Base-by-base conservation (phyloP, 2,797 vertebrate genomes). In the Allobates femoralis region DNA sequence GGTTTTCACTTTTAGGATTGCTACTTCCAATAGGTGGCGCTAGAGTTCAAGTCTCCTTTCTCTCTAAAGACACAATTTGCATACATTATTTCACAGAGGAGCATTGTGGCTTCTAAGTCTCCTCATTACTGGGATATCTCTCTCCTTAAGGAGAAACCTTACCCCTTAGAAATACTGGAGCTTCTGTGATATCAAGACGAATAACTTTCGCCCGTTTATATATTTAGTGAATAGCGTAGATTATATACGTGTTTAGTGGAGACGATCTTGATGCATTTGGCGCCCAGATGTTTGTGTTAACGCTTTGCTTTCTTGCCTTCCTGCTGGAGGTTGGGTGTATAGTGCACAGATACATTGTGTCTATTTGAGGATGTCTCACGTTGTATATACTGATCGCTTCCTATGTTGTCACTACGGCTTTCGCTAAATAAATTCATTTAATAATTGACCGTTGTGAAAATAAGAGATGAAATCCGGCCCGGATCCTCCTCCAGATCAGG, bases 381-480 rank as follows among this genome's bases (percentile, higher is more conserved):
- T 62, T 73, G 84, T 62, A 69, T 69, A 80, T 18, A 80, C 46
- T 50, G 11, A 51, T 15, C 16, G 53, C 67, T 21, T 23, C 10
- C 51, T 50, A n/a, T 34, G 77, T 62, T 85, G 66, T 85, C 67
- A 46, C 66, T 19, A 58, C 15, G 76, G 37, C 23, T 80, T 74
- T 80, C 10, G 32, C 79, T 73, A 85, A 85, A 58, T 73, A 73
- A 80, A 79, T 85, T 53, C 55, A 15, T 16, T 66, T 85, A 80
- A 85, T 85, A 79, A 85, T 74, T 85, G 66, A 73, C 66, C 32
- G 67, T 71, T 79, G 74, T 46, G 53, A 85, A 85, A 67, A 74
- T 15, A 58, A 80, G 66, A 74, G 73, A 80, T 85, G 53, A 85
- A 85, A 60, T 41, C 51, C 26, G 71, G 37, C n/a, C 64, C 16